Conservation (phyloP, 2,797 vertebrate genomes). For the Notolabrus celidotus region DNA sequence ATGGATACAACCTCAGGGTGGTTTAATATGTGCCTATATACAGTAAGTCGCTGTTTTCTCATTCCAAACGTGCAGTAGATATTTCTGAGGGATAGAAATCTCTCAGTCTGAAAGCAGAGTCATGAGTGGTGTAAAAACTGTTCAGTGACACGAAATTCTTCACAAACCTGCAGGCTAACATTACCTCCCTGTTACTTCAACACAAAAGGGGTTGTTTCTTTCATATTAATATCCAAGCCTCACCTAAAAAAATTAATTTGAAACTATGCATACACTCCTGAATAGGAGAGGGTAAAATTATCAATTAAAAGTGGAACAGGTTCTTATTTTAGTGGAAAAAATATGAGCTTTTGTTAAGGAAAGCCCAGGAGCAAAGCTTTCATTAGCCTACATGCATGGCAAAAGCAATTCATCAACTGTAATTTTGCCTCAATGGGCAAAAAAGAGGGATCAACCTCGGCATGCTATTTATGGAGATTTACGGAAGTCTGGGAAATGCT, state of each 20-base stretch:
- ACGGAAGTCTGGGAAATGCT: slow-evolving; percentile 88
- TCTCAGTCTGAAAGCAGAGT: slow-evolving; percentile 46
- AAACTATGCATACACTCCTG: slow-evolving; percentile 81
- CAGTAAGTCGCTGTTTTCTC: too few relatives aligned
- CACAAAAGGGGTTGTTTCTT: slow-evolving; percentile 80
- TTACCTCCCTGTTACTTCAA: slow-evolving; percentile 77
- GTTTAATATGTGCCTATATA: too few relatives aligned
- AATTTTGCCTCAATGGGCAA: slow-evolving; percentile 88
- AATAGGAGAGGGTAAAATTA: slow-evolving; percentile 84
- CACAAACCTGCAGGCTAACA: slow-evolving; percentile 74
- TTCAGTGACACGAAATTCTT: slow-evolving; percentile 72
- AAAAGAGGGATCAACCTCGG: slow-evolving; percentile 88
- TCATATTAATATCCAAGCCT: slow-evolving; percentile 79
- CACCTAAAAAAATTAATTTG: slow-evolving; percentile 85
- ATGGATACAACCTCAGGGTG: too few relatives aligned
- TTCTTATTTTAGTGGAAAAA: slow-evolving; percentile 88
- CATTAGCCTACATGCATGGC: slow-evolving; percentile 89
- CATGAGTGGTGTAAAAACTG: slow-evolving; percentile 59
- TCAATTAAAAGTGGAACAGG: slow-evolving; percentile 91
- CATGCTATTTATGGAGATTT: slow-evolving; percentile 90
- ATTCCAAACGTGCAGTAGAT: slow-evolving; percentile 25
- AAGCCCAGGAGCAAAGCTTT: slow-evolving; percentile 90
- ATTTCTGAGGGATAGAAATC: slow-evolving; percentile 48
- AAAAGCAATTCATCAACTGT: slow-evolving; percentile 89
- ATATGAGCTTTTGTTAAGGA: slow-evolving; percentile 85